Evolutionary conservation across 37 sponge, comb jelly and placozoan genomes (phyloP).

Genomic region (Geodia barretti): DNA sequence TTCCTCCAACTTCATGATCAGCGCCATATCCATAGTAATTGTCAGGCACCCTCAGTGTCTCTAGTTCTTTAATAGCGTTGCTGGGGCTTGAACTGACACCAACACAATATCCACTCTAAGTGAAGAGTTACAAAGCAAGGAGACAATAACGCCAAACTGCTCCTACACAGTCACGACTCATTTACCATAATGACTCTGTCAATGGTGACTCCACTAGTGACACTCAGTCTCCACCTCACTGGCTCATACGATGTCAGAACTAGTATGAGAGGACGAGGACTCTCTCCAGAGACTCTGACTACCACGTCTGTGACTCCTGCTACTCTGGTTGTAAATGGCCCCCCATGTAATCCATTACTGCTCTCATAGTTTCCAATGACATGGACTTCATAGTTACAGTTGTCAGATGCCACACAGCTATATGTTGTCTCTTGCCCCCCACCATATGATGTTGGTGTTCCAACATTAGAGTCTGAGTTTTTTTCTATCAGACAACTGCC

Average conservation of each 20-base stretch:
- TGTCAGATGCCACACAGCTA: conserved; percentile 20
- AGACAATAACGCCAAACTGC: no score
- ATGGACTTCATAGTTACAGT: conserved; percentile 20
- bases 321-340: neutral
- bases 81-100: no score
- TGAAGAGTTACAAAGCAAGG: no score
- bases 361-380: conserved; percentile 1
- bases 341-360: no score
- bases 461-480: neutral
- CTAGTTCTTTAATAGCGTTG: no score
- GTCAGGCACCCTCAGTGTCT: no score
- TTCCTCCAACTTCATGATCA: no score
- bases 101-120: no score
- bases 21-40: no score
- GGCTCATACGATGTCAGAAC: conserved; percentile 16
- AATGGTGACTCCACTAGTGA: conserved; percentile 4
- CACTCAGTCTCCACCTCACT: conserved; percentile 5
- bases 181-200: conserved; percentile 15
- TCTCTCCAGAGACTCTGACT: no score
- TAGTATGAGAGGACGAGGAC: neutral
- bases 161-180: no score
- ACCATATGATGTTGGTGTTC: neutral
- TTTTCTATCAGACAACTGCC: no score
- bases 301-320: neutral
- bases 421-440: neutral